phyloP scores from a whole-genome alignment of 1,140 invertebrate species.

The Marisa cornuarietis region DNA sequence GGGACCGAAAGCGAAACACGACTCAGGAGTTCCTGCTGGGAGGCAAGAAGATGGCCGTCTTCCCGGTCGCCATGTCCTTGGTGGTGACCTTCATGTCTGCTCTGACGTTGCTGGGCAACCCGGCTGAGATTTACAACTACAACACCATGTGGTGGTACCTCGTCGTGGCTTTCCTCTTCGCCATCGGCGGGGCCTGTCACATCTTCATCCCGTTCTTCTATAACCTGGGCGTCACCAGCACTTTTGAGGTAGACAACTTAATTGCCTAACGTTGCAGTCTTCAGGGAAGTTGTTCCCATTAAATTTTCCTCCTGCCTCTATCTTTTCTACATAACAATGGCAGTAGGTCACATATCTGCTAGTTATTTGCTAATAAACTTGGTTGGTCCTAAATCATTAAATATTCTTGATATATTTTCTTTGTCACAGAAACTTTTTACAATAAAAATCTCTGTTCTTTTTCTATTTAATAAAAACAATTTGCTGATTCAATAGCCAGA shows the following conservation, averaged over 20 bases:
- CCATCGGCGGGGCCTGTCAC: slow-evolving; percentile 45
- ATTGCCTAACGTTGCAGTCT: neutral
- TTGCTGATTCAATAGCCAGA: too few relatives aligned
- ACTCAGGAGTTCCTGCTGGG: slow-evolving; percentile 82
- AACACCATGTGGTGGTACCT: slow-evolving; percentile 56
- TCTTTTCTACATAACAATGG: too few relatives aligned
- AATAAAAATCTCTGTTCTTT: too few relatives aligned
- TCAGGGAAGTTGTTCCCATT: too few relatives aligned
- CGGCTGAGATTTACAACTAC: slow-evolving; percentile 81
- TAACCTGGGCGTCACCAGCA: slow-evolving; percentile 57
- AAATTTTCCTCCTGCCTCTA: too few relatives aligned
- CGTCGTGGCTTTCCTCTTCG: slow-evolving; percentile 44
- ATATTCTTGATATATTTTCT: too few relatives aligned
- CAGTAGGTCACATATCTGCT: too few relatives aligned
- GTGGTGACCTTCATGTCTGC: slow-evolving; percentile 84
- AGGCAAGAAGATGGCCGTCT: slow-evolving; percentile 76
- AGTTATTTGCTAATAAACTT: too few relatives aligned
- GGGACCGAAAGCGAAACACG: slow-evolving; percentile 85
- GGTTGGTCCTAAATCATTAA: too few relatives aligned
- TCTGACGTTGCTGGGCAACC: slow-evolving; percentile 87
- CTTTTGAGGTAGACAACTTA: slow-evolving; percentile 57
- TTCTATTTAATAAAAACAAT: too few relatives aligned
- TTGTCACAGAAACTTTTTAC: too few relatives aligned
- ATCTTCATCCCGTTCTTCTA: slow-evolving; percentile 64
- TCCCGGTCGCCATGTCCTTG: slow-evolving; percentile 58